Percentiles rank a stretch among this genome's conserved stretches.
Conservation (phyloP, 1,140 invertebrate genomes). For the Panagrolaimus sp. region DNA sequence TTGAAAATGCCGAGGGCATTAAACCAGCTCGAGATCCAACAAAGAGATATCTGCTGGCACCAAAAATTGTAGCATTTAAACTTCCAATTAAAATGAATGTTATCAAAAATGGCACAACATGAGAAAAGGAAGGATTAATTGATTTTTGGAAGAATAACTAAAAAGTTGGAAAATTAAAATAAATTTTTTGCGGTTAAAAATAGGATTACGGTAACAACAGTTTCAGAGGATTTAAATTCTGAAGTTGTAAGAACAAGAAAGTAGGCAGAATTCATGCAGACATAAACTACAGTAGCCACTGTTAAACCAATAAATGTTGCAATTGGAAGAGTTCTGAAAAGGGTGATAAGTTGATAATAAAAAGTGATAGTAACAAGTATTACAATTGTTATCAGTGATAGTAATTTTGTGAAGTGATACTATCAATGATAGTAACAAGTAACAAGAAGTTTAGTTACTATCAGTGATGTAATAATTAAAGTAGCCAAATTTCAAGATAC, state of each 20-base stretch:
- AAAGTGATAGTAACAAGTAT: too few relatives aligned
- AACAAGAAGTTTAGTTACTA: too few relatives aligned
- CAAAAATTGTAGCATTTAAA: conserved; percentile 53
- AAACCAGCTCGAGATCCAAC: conserved; percentile 38
- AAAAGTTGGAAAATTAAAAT: conserved; percentile 26
- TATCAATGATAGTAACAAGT: too few relatives aligned
- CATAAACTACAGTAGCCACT: conserved; percentile 39
- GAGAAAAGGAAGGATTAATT: conserved; percentile 35
- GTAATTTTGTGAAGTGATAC: too few relatives aligned
- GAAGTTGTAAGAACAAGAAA: conserved; percentile 44
- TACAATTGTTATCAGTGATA: background rate
- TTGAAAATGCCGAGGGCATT: conserved; percentile 38
- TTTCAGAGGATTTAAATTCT: conserved; percentile 37
- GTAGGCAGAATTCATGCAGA: conserved; percentile 49
- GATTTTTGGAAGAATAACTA: conserved; percentile 41
- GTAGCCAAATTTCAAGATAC: too few relatives aligned
- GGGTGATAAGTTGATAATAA: too few relatives aligned
- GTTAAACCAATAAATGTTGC: conserved; percentile 43
- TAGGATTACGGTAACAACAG: conserved; percentile 34
- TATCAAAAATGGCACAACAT: conserved; percentile 51
- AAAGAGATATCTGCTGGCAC: conserved; percentile 44
- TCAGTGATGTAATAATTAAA: too few relatives aligned
- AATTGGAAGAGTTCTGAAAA: conserved; percentile 43
- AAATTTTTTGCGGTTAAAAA: background rate
- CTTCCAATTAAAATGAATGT: conserved; percentile 47